These are phyloP conservation scores for Netelia virgata DNA, from an alignment of 2,888 invertebrate genomes.

Conservation along the genomic window DNA sequence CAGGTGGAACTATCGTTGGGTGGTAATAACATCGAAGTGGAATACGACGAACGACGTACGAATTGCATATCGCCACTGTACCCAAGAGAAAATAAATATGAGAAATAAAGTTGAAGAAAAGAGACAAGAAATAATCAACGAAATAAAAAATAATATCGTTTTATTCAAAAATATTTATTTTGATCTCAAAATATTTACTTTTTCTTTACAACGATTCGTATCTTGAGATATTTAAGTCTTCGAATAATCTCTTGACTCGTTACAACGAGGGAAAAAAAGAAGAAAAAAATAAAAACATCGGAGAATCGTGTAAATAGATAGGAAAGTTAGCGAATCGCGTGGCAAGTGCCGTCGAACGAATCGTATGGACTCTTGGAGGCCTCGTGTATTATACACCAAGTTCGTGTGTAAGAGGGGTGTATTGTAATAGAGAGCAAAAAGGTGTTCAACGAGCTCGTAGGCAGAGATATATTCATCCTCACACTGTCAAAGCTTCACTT, in stretches of 20 bases:
- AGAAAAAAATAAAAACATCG: not conserved
- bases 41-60: not conserved
- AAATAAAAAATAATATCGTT: too few species aligned
- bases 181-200: too few species aligned
- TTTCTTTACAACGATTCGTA: too few species aligned
- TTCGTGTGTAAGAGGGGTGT: not conserved
- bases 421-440: slow-evolving; percentile 50
- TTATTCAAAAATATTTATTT: too few species aligned
- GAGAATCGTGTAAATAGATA: too few species aligned
- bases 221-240: too few species aligned
- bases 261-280: not conserved
- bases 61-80: not conserved
- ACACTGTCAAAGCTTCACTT: slow-evolving; percentile 1
- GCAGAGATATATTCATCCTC: slow-evolving; percentile 32
- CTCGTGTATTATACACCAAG: not conserved
- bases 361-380: too few species aligned
- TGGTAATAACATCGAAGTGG: slow-evolving; percentile 43
- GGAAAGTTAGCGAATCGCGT: too few species aligned
- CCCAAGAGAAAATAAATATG: not conserved
- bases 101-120: too few species aligned
- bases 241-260: too few species aligned
- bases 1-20: slow-evolving; percentile 37
- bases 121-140: too few species aligned
- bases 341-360: too few species aligned
- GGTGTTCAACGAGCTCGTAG: slow-evolving; percentile 44